phyloP scores from a whole-genome alignment of 2,888 invertebrate species.

The Saturnia japonica region DNA sequence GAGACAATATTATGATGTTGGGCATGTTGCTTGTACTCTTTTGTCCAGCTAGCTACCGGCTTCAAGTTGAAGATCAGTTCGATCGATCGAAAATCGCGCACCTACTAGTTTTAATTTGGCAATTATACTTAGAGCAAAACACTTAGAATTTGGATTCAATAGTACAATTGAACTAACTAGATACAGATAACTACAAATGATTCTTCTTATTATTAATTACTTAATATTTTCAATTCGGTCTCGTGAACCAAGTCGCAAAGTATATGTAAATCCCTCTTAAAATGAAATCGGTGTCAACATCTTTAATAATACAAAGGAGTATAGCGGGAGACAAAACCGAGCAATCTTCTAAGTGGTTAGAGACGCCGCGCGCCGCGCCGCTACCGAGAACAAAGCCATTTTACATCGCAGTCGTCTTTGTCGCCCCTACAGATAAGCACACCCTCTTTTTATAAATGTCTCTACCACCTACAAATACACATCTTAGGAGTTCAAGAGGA shows the following conservation, averaged over 20 bases:
- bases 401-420: constrained; percentile 41
- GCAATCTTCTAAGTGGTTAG: constrained; percentile 78
- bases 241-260: constrained; percentile 40
- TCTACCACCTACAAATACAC: constrained; percentile 56
- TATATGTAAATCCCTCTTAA: constrained; percentile 54
- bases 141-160: neutral
- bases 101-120: neutral
- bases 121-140: neutral
- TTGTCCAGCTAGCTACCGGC: neutral
- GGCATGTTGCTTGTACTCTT: neutral
- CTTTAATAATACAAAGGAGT: constrained; percentile 62
- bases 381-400: constrained; percentile 55
- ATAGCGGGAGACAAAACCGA: constrained; percentile 68
- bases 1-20: neutral
- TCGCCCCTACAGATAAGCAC: constrained; percentile 62
- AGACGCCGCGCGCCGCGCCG: constrained; percentile 53
- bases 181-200: neutral
- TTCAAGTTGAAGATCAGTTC: neutral
- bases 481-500: constrained; percentile 50
- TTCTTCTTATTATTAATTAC: constrained; percentile 18
- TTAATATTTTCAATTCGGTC: constrained; percentile 30
- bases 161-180: neutral
- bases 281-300: constrained; percentile 59
- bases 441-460: constrained; percentile 63
- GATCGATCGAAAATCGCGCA: neutral